Base-by-base conservation (phyloP, 2,113 vertebrate species). In the Lontra canadensis region DNA sequence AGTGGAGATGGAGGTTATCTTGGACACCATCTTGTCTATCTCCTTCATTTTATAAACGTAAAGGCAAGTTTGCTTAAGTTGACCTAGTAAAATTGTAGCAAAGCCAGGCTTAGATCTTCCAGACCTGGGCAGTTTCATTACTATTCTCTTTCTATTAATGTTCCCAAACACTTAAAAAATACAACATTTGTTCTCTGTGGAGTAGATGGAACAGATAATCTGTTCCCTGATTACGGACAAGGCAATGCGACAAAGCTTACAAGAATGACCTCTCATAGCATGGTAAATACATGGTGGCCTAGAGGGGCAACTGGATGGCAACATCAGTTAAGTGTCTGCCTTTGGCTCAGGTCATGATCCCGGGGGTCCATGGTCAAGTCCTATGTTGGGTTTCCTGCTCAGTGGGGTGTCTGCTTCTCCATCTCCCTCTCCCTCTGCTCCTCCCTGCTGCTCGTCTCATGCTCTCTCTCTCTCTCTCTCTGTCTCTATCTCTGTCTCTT, bases 111-210 rank as follows among this genome's bases (percentile, higher is more conserved):
- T 82, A 67, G 39, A 2, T 82, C 52, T 90, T 26, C 57, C 52
- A 42, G 74, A 55, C n/a, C 78, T 13, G 5, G 17, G 52, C 59
- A 36, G 31, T 78, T 63, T 65, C 90, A 81, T 55, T 34, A 49
- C 12, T 23, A 55, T 36, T 74, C 14, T 73, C 69, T 93, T 85
- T 86, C 78, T 61, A 61, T 83, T 14, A 21, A 59, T 92, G 82
- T 95, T 97, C 79, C 89, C 85, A 92, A 96, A 97, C 55, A 97
- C 57, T 97, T 61, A 23, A 49, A 31, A 47, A 94, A 71, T 25
- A 52, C 57, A 69, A 8, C 18, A 55, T 87, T 97, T 95, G 88
- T 80, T 90, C 85, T 90, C 80, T n/a, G 9, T 57, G 49, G 85
- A 93, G 61, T 25, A 88, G 88, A 93, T 61, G 39, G 36, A 29